Evolutionary conservation across 2,888 invertebrate species (phyloP).

Genomic region (Meteorus cinctellus): DNA sequence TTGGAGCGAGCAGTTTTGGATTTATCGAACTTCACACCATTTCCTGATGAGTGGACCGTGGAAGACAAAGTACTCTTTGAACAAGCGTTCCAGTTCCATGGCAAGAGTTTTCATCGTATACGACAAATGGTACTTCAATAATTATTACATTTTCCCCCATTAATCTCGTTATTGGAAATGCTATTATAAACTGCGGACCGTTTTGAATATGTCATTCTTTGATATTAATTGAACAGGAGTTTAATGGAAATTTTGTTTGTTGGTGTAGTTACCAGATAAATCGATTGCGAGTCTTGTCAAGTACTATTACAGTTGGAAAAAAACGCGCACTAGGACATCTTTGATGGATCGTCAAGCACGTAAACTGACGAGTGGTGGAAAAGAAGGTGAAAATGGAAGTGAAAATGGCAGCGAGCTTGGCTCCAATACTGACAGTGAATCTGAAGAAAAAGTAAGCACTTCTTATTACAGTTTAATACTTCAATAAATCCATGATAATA

Average conservation of each 20-base stretch:
- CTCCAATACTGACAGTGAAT: conserved; percentile 90
- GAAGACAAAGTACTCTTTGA: conserved; percentile 99
- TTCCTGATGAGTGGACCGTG: conserved; percentile 98
- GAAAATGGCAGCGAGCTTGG: conserved; percentile 89
- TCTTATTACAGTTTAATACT: conserved; percentile 32
- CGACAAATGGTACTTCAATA: conserved; percentile 89
- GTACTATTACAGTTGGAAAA: conserved; percentile 99
- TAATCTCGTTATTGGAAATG: too few relatives aligned
- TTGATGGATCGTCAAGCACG: conserved; percentile 91
- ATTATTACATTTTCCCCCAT: not conserved
- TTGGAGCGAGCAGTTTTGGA: conserved; percentile 93
- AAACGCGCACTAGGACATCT: conserved; percentile 92
- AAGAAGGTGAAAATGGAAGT: conserved; percentile 81
- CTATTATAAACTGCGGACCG: not conserved
- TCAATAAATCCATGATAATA: conserved; percentile 41
- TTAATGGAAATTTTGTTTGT: not conserved
- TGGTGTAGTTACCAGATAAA: conserved; percentile 91
- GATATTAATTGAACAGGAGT: conserved; percentile 6
- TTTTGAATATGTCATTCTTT: not conserved
- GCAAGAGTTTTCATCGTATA: conserved; percentile 97
- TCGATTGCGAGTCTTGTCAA: conserved; percentile 96
- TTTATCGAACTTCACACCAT: conserved; percentile 96
- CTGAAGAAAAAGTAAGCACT: conserved; percentile 89
- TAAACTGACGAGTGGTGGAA: conserved; percentile 80
- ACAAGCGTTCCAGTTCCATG: conserved; percentile 98